A percentile compares a stretch with the other conserved stretches of the same genome.
Conservation (phyloP, 2,888 invertebrate species). For the Hypercompe scribonia region DNA sequence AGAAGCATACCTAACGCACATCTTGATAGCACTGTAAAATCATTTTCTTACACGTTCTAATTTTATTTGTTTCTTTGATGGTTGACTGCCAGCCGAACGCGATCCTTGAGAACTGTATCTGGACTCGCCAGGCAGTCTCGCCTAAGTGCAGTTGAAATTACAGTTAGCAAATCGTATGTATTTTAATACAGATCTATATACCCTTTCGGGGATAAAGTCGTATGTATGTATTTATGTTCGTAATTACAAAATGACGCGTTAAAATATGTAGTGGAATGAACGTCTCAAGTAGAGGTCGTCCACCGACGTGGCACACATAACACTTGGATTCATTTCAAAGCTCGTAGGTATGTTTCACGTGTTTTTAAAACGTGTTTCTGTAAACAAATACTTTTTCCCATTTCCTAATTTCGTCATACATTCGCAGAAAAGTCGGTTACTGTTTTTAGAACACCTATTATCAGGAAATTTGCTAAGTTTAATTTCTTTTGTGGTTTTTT, state of each 20-base stretch:
- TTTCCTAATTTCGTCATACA: constrained; percentile 8
- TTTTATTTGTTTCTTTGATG: no score
- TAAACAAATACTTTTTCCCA: not conserved
- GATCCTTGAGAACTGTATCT: no score
- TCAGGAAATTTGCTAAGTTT: not conserved
- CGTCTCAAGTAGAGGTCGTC: not conserved
- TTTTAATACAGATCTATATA: no score
- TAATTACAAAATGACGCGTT: not conserved
- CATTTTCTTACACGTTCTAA: no score
- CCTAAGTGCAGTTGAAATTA: no score
- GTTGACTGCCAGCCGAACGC: no score
- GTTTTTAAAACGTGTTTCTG: not conserved
- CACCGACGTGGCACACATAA: constrained; percentile 3
- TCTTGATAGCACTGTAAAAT: no score
- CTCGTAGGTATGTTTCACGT: not conserved
- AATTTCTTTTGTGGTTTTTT: not conserved
- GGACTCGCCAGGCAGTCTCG: no score
- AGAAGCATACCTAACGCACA: no score
- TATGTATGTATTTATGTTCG: not conserved
- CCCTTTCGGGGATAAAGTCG: no score
- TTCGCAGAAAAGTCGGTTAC: not conserved
- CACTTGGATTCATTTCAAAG: constrained; percentile 5
- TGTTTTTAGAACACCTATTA: not conserved
- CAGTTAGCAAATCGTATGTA: no score
- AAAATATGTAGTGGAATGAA: not conserved